These are phyloP conservation scores for Helobdella robusta DNA, from an alignment of 2,888 invertebrate species.

Conservation along the genomic window DNA sequence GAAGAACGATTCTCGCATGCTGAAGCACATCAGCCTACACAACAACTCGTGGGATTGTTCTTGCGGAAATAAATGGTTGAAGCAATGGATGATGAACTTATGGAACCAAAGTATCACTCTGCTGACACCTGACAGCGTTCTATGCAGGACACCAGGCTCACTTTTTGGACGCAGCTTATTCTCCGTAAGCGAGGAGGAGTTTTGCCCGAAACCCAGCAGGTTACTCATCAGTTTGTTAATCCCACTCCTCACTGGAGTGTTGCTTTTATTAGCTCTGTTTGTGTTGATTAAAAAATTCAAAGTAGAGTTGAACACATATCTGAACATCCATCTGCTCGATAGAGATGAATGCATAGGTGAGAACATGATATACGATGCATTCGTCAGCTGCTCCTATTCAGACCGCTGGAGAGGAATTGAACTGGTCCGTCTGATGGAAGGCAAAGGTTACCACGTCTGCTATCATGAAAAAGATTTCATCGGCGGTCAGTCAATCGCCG, in stretches of 20 bases:
- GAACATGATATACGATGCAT: slow-evolving; percentile 35
- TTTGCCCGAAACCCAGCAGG: slow-evolving; percentile 14
- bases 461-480: slow-evolving; percentile 36
- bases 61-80: slow-evolving; percentile 22
- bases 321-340: slow-evolving; percentile 29
- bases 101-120: neutral
- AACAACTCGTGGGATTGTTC: slow-evolving; percentile 21
- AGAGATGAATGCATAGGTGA: slow-evolving; percentile 29
- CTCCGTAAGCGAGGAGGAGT: slow-evolving; percentile 19
- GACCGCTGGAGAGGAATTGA: slow-evolving; percentile 26
- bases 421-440: slow-evolving; percentile 32
- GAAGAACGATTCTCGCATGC: neutral
- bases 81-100: slow-evolving; percentile 2
- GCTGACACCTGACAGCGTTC: slow-evolving; percentile 11
- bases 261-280: neutral
- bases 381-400: slow-evolving; percentile 36
- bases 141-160: slow-evolving; percentile 13
- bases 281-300: neutral
- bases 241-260: neutral
- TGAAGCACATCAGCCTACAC: slow-evolving; percentile 4
- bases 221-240: neutral
- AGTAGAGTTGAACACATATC: slow-evolving; percentile 23
- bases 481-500: slow-evolving; percentile 34
- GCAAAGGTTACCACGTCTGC: slow-evolving; percentile 32
- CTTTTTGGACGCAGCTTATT: slow-evolving; percentile 12